Conservation (phyloP, 1,140 invertebrate species). For the Drosophila carrolli region DNA sequence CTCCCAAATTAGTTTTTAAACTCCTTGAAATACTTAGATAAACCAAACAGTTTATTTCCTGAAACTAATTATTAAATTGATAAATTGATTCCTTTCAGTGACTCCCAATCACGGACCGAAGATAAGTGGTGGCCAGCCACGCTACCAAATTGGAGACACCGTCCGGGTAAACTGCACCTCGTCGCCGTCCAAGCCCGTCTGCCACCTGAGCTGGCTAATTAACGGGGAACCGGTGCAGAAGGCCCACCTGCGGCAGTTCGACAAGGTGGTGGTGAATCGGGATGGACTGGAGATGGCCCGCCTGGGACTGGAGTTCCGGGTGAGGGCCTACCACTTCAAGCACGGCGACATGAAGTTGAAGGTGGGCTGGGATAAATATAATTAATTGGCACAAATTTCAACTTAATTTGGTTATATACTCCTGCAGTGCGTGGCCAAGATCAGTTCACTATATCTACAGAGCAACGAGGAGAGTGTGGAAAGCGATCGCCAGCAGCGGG, state of each 20-base stretch:
- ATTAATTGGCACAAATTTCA: neutral
- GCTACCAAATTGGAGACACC: conserved; percentile 92
- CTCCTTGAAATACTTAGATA: no score
- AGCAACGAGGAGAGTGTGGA: conserved; percentile 94
- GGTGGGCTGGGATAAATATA: conserved; percentile 71
- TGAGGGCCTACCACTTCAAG: conserved; percentile 90
- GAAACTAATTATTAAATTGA: neutral
- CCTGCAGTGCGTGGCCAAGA: conserved; percentile 91
- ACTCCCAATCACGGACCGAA: conserved; percentile 92
- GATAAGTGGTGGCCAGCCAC: conserved; percentile 91
- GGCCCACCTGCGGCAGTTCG: conserved; percentile 75
- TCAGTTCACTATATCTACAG: conserved; percentile 92
- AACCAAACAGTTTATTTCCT: no score
- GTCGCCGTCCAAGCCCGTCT: conserved; percentile 92
- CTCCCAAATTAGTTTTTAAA: no score
- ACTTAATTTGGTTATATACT: neutral
- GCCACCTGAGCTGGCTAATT: conserved; percentile 93
- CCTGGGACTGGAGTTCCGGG: conserved; percentile 90
- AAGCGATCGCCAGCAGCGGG: conserved; percentile 88
- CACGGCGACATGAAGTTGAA: conserved; percentile 94
- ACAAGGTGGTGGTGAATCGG: conserved; percentile 73
- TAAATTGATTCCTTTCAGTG: conserved; percentile 86
- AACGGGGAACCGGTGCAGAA: conserved; percentile 92
- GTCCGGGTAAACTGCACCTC: conserved; percentile 94
- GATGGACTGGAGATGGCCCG: conserved; percentile 89